Conservation (phyloP, 2,113 vertebrate genomes). For the Oryzias woworae region DNA sequence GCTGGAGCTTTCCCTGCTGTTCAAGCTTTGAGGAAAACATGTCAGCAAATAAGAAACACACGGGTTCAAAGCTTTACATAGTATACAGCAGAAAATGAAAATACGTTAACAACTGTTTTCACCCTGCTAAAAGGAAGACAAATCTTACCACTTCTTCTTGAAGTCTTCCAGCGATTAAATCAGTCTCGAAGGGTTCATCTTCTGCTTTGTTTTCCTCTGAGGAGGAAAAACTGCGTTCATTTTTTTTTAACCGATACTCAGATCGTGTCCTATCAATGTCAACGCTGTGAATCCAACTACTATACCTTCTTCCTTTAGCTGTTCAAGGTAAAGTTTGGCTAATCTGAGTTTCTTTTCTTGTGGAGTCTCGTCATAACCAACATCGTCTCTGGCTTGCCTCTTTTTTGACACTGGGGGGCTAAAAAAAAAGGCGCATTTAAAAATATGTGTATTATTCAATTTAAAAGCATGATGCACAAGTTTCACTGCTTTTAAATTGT, state of each 20-base stretch:
- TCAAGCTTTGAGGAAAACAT: slow-evolving; percentile 80
- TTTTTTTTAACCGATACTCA: not conserved
- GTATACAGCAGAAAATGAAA: too few relatives aligned
- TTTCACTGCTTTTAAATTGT: too few relatives aligned
- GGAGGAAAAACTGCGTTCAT: slow-evolving; percentile 6
- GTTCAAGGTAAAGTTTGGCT: slow-evolving; percentile 88
- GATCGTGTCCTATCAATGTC: not conserved
- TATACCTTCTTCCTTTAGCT: slow-evolving; percentile 85
- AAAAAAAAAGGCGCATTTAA: not conserved
- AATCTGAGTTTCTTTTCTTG: slow-evolving; percentile 95
- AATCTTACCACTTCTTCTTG: slow-evolving; percentile 90
- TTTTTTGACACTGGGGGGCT: slow-evolving; percentile 61
- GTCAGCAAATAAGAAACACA: not conserved
- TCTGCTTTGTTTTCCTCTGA: slow-evolving; percentile 86
- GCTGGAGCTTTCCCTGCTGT: slow-evolving; percentile 90
- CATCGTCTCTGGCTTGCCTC: slow-evolving; percentile 57
- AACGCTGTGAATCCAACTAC: not conserved
- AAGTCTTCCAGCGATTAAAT: slow-evolving; percentile 85
- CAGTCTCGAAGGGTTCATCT: slow-evolving; percentile 76
- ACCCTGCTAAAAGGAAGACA: not conserved
- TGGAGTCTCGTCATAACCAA: slow-evolving; percentile 86
- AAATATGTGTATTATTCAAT: too few relatives aligned
- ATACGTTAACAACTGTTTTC: not conserved
- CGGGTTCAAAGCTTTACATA: too few relatives aligned
- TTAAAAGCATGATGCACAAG: too few relatives aligned